Base-by-base conservation (phyloP, 2,888 invertebrate species). In the Apeira syringaria region DNA sequence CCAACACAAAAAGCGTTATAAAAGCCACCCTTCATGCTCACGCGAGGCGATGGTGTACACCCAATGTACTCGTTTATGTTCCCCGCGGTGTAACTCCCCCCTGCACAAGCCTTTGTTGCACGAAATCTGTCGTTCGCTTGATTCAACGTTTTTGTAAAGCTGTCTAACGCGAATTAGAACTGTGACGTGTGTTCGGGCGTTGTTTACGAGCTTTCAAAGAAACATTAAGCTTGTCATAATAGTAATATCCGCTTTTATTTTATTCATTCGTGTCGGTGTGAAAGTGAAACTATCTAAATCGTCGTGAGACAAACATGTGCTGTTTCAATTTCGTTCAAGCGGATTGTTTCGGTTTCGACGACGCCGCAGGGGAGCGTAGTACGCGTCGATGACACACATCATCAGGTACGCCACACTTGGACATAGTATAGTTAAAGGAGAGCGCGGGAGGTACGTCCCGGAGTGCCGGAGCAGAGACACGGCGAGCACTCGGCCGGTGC, bases 401-500 rank as follows among this genome's bases (percentile, higher is more conserved):
- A n/a, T n/a, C n/a, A n/a, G n/a, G n/a, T n/a, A n/a, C n/a, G n/a
- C n/a, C n/a, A n/a, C n/a, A n/a, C n/a, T n/a, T n/a, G n/a, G 4
- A 15, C 33, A 10, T 34, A 6, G 40, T 34, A 32, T 20, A 5
- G 20, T 20, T 7, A 20, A 33, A 25, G 38, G 34, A 39, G 17
- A 2, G 12, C 11, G 9, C 5, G 7, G 37, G 22, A 13, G 9
- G 15, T 39, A 30, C 10, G 28, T 9, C 18, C 18, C 20, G 20
- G 20, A 20, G 20, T 33, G 60, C 54, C 60, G 59, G 69, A 72
- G 74, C 60, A 59, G 69, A 72, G 74, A 80, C 64, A 78, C 68
- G 64, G 75, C 74, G 78, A 79, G 77, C 68, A 71, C 70, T 73
- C 72, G 71, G 65, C 67, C 62, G 59, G 61, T 77, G 80, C 79